Base-by-base conservation (phyloP, 2,888 invertebrate species). In the Cyrtodaria siliqua region DNA sequence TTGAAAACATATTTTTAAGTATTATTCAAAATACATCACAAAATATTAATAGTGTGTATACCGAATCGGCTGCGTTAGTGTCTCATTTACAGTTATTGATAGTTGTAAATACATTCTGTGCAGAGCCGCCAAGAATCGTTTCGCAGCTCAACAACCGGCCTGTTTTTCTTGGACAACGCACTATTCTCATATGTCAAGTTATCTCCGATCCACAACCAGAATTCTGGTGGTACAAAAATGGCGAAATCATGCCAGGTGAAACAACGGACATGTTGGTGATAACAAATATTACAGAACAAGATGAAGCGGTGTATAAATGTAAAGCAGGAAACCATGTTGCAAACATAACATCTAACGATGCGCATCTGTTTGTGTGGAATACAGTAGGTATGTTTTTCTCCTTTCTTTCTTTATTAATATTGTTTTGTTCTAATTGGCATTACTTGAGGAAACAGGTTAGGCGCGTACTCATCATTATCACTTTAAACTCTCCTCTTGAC, bases 191-290 rank as follows among this genome's bases (percentile, higher is more conserved):
- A 0, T 81, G 81, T 33, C 14, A 56, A 3, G 72, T 57, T 4
- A n/a, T 14, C 14, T 60, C n/a, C 2, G 52, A 69, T 20, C 64
- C 71, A n/a, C 16, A 23, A 14, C 61, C 71, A 49, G 6, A 1
- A 9, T 64, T 61, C 44, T 29, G 42, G 42, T 81, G 81, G 81
- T 69, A 49, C 14, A 67, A 47, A 24, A 49, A 78, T 52, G 62
- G 52, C 18, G 40, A 52, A 8, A 6, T 40, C 2, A 18, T 78
- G 23, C 2, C 16, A 2, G 38, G 40, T 12, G 49, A 27, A 33
- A 26, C 20, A 18, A 9, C 24, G 9, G 40, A 40, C 12, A 23
- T 16, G 4, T 52, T 76, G 16, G n/a, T 8, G 0, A 56, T 71
- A 2, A 16, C 1, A 14, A 56, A 62, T 12, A 40, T 44, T 24